Base-by-base conservation (phyloP, 30 jellyfish, hydroid and myxozoan genomes). In the Pseudorhiza aurosa region DNA sequence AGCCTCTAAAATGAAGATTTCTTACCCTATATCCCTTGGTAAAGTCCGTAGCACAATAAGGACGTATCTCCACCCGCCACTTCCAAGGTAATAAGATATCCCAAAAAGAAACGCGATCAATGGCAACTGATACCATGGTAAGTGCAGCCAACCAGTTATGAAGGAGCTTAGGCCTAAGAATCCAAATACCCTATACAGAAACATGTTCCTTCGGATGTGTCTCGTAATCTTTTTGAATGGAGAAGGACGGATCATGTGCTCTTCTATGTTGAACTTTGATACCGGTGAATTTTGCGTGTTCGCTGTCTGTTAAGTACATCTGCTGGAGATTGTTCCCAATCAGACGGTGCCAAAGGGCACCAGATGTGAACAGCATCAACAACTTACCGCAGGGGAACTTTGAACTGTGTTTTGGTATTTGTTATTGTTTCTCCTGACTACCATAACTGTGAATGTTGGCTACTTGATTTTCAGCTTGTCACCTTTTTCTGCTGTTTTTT, bases 41-140 rank as follows among this genome's bases (percentile, higher is more conserved):
- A 82, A 32, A 11, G 94, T 82, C 58, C 22, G 87, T 27, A 39
- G 44, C 0, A 82, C 74, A 27, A 32, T 82, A 15, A 64, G 65
- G 50, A 58, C 49, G 28, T 32, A 50, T 40, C 87, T 56, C 94
- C 94, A 82, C 39, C 94, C 94, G n/a, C 94, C 94, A 58, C 81
- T 82, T 56, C 77, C 83, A 59, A 70, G 78, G 56, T 68, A 82
- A 40, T 45, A 82, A 2, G 83, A 17, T 12, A 44, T 7, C 8
- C 72, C 85, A 55, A 82, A 70, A 2, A 36, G 5, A 14, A 27
- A 18, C 3, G 94, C 94, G 2, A 60, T 49, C 30, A 64, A 24
- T 0, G 92, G 92, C 25, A 25, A 47, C 2, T 44, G 31, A 53
- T 11, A 65, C 92, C 92, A 81, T 62, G 83, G 78, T 4, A 81